Evolutionary conservation across 2,888 invertebrate genomes (phyloP).

Genomic region (Thereva nobilitata): DNA sequence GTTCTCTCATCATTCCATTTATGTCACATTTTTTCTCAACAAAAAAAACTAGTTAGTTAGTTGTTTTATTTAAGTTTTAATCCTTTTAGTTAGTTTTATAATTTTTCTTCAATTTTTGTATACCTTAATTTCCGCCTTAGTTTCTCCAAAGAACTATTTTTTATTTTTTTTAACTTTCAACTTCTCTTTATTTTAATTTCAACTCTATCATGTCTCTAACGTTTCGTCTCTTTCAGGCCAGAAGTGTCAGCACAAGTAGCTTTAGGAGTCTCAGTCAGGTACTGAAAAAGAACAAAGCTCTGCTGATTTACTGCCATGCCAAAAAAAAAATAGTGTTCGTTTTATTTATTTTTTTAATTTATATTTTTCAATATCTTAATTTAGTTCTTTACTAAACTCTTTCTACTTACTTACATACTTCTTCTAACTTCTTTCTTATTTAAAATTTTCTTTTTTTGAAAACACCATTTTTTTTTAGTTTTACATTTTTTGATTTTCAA

Average conservation of each 20-base stretch:
- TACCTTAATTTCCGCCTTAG: too few relatives aligned
- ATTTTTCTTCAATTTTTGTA: constrained; percentile 18
- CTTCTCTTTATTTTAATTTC: constrained; percentile 33
- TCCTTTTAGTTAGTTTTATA: constrained; percentile 13
- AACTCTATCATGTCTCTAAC: constrained; percentile 47
- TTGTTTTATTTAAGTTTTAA: constrained; percentile 4
- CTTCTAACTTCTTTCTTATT: too few relatives aligned
- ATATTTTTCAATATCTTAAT: neutral
- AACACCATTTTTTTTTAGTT: constrained; percentile 39
- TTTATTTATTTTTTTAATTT: constrained; percentile 35
- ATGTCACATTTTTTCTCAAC: constrained; percentile 24
- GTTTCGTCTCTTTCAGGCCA: constrained; percentile 70
- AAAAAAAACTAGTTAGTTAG: constrained; percentile 26
- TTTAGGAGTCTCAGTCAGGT: constrained; percentile 90
- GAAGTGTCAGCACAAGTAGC: constrained; percentile 87
- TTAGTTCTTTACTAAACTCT: too few relatives aligned
- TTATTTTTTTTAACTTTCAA: constrained; percentile 22
- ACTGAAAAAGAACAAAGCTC: constrained; percentile 50
- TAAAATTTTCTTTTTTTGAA: neutral
- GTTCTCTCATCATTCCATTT: constrained; percentile 25
- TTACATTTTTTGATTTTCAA: constrained; percentile 26
- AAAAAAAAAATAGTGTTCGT: constrained; percentile 35
- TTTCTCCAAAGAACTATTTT: neutral
- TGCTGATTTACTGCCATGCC: constrained; percentile 17
- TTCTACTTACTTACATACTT: too few relatives aligned